Conservation (phyloP, 64 coral and sea anemone species). For the Montipora sp. region DNA sequence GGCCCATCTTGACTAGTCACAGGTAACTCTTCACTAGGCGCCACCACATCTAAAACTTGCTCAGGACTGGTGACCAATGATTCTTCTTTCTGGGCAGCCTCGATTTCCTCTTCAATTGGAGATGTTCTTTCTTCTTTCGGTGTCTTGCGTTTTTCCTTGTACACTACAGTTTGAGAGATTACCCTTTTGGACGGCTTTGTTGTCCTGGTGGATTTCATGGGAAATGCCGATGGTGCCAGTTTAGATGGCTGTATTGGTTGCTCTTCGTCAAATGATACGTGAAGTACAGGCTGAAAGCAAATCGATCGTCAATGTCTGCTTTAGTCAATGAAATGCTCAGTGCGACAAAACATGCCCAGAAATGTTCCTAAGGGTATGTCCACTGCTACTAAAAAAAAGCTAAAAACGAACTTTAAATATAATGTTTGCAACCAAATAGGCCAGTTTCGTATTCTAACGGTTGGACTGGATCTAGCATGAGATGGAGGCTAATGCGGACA, state of each 20-base stretch:
- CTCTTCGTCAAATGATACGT: background rate
- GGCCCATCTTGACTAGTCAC: background rate
- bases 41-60: background rate
- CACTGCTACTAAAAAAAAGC: too few species aligned
- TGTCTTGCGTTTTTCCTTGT: constrained; percentile 25
- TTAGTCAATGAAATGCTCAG: background rate
- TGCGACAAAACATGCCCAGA: too few species aligned
- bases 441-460: too few species aligned
- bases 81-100: background rate
- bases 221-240: constrained; percentile 24
- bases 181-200: constrained; percentile 47
- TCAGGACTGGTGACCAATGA: background rate
- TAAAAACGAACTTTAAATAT: too few species aligned
- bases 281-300: background rate
- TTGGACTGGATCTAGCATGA: too few species aligned
- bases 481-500: too few species aligned
- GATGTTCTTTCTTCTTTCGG: background rate
- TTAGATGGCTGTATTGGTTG: background rate
- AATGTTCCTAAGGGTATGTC: too few species aligned
- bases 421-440: too few species aligned
- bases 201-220: constrained; percentile 48
- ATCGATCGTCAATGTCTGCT: background rate
- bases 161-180: constrained; percentile 63
- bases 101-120: constrained; percentile 14
- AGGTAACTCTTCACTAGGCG: constrained; percentile 4